Evolutionary conservation across 2,888 invertebrate species (phyloP).

Genomic region (Cephus nigrinus): DNA sequence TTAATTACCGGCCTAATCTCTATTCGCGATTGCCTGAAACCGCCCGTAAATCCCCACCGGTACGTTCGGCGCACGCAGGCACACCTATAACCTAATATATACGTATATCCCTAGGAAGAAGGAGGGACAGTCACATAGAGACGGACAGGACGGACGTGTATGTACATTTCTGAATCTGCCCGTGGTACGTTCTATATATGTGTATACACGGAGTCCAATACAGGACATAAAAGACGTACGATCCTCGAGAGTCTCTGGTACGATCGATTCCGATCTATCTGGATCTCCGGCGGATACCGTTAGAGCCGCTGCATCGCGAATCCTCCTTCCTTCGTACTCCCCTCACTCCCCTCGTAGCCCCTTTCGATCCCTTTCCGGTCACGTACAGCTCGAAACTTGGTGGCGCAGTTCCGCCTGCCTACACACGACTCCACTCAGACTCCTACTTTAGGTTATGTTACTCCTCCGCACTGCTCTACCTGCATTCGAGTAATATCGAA

Average conservation of each 20-base stretch:
- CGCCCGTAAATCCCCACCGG: slow-evolving; percentile 66
- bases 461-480: not conserved
- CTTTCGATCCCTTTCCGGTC: not conserved
- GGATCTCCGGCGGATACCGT: not conserved
- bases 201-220: not conserved
- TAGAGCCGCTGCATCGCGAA: not conserved
- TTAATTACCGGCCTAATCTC: slow-evolving; percentile 67
- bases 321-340: slow-evolving; percentile 1
- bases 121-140: not conserved
- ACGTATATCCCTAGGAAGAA: not conserved
- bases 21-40: slow-evolving; percentile 66
- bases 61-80: slow-evolving; percentile 54
- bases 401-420: not conserved
- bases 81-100: not conserved
- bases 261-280: not conserved
- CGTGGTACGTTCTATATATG: not conserved
- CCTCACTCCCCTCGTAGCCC: slow-evolving; percentile 8
- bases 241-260: slow-evolving; percentile 1
- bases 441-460: not conserved
- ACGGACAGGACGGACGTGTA: not conserved
- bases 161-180: not conserved
- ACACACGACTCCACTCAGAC: not conserved
- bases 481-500: not conserved
- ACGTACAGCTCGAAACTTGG: not conserved
- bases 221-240: not conserved